Conservation (phyloP, 2,113 vertebrate genomes). For the Salvelinus sp. region DNA sequence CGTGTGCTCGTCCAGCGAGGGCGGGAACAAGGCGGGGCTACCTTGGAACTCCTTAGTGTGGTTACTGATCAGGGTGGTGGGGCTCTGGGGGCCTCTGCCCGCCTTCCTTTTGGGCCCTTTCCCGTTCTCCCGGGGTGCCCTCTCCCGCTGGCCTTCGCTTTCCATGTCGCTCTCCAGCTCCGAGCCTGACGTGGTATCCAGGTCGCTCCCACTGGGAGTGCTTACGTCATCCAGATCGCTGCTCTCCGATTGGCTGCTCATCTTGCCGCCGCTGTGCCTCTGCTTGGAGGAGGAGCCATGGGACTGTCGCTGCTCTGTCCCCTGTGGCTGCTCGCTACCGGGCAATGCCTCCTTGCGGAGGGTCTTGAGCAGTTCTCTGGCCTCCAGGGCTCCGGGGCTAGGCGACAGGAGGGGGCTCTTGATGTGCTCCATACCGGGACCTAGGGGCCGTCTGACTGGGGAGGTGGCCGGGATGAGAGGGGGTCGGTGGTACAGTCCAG, state of each 20-base stretch:
- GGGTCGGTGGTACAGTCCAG: conserved; percentile 96
- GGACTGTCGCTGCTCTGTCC: conserved; percentile 75
- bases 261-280: conserved; percentile 80
- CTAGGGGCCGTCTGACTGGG: conserved; percentile 85
- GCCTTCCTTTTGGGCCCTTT: conserved; percentile 93
- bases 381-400: conserved; percentile 86
- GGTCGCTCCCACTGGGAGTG: conserved; percentile 97
- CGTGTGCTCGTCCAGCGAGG: conserved; percentile 93
- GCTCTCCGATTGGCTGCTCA: conserved; percentile 98
- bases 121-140: conserved; percentile 91
- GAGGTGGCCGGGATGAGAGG: conserved; percentile 86
- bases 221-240: conserved; percentile 98
- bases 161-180: conserved; percentile 98
- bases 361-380: conserved; percentile 91
- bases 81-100: conserved; percentile 81
- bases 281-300: conserved; percentile 82
- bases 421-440: conserved; percentile 82
- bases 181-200: conserved; percentile 96
- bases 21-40: conserved; percentile 86
- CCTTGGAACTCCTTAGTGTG: conserved; percentile 86
- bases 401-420: conserved; percentile 90
- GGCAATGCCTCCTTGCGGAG: conserved; percentile 84
- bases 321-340: conserved; percentile 75
- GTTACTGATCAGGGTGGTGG: conserved; percentile 81
- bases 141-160: conserved; percentile 85